A percentile compares a stretch with the other conserved stretches of the same genome.
Conservation (phyloP, 2,888 invertebrate genomes). For the Helleia helle region DNA sequence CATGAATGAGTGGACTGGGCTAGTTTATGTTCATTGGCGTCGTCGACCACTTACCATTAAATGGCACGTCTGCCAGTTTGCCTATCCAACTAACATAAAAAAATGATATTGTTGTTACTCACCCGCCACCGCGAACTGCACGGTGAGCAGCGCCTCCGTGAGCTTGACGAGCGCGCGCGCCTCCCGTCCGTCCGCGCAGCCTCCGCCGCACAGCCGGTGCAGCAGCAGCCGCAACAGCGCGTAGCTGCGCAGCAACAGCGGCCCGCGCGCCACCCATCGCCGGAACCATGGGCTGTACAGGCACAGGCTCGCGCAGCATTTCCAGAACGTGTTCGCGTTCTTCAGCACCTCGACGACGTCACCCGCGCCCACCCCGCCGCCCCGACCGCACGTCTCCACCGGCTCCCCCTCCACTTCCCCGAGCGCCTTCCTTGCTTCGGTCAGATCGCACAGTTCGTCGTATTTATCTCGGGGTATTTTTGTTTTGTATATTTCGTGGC, state of each 20-base stretch:
- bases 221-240: conserved; percentile 50
- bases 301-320: conserved; percentile 62
- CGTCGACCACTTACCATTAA: too few species aligned
- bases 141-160: conserved; percentile 56
- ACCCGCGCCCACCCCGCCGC: conserved; percentile 31
- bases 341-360: conserved; percentile 50
- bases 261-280: conserved; percentile 45
- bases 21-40: too few species aligned
- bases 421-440: conserved; percentile 35
- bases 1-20: too few species aligned
- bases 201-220: conserved; percentile 37
- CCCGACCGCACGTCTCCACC: too few species aligned
- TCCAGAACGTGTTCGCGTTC: conserved; percentile 64
- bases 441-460: conserved; percentile 41
- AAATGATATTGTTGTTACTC: conserved; percentile 18
- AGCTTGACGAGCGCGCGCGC: conserved; percentile 44
- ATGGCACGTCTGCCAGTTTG: too few species aligned
- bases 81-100: not conserved
- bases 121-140: conserved; percentile 60
- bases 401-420: too few species aligned
- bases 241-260: conserved; percentile 46
- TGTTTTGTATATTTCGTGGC: conserved; percentile 44
- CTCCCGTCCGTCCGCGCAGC: conserved; percentile 32
- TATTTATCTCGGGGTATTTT: conserved; percentile 43
- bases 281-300: conserved; percentile 73